Evolutionary conservation across 2,797 vertebrate genomes (phyloP).

Genomic region (Mycteria americana): DNA sequence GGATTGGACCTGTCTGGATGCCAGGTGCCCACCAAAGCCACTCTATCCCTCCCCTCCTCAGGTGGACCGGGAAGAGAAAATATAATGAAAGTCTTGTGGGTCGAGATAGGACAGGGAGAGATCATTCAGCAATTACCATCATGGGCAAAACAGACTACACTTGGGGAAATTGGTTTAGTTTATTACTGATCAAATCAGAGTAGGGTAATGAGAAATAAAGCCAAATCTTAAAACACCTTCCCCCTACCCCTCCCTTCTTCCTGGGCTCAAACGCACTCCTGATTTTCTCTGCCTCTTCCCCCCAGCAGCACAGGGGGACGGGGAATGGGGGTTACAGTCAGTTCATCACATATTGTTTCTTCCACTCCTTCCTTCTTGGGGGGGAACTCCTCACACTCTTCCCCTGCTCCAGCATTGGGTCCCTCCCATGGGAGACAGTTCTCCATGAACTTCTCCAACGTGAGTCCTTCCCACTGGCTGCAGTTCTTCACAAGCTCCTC

Average conservation of each 20-base stretch:
- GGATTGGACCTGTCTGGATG: background rate
- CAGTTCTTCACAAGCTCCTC: background rate
- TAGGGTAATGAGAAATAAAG: background rate
- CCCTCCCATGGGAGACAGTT: accelerated
- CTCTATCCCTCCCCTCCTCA: background rate
- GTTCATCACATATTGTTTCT: background rate
- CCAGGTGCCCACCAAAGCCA: background rate
- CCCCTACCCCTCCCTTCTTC: background rate
- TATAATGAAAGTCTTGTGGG: accelerated
- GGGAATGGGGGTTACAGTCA: background rate
- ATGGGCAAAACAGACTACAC: background rate
- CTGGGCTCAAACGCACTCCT: background rate
- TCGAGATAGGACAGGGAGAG: background rate
- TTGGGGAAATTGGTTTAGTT: background rate
- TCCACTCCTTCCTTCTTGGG: background rate
- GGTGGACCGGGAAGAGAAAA: background rate
- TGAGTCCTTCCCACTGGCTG: background rate
- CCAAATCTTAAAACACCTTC: background rate
- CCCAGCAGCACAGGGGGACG: accelerated
- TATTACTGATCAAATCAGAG: background rate
- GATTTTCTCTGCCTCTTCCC: background rate
- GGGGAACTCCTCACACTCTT: background rate
- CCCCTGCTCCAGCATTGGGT: background rate
- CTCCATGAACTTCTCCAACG: background rate
- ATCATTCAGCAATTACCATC: accelerated